Evolutionary conservation across 2,797 vertebrate genomes (phyloP).

Genomic region (Balearica regulorum): DNA sequence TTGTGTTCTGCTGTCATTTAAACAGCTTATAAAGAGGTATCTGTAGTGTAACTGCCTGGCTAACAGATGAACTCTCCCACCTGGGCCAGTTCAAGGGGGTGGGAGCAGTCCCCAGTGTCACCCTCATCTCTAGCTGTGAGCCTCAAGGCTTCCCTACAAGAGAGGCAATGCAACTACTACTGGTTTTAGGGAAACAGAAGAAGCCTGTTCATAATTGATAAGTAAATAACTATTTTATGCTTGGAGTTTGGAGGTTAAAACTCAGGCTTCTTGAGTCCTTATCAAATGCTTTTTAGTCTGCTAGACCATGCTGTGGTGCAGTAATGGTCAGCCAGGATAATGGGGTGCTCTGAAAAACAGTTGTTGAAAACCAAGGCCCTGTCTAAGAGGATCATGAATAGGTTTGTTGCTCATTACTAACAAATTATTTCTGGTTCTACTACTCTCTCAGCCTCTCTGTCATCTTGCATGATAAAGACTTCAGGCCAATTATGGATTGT

Average conservation of each 20-base stretch:
- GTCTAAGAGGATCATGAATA: not conserved
- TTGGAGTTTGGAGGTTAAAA: not conserved
- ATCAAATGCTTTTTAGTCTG: too few relatives aligned
- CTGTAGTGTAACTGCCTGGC: not conserved
- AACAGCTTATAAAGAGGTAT: not conserved
- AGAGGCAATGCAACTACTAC: too few relatives aligned
- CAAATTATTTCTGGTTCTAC: not conserved
- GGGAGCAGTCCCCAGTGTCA: not conserved
- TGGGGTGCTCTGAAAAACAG: not conserved
- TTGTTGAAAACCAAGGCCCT: not conserved
- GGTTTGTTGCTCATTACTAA: not conserved
- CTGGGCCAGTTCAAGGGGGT: not conserved
- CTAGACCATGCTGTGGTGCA: too few relatives aligned
- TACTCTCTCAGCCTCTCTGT: not conserved
- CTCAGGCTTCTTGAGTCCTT: accelerated
- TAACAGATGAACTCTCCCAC: not conserved
- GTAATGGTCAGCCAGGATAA: not conserved
- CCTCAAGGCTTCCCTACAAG: not conserved
- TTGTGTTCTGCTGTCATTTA: not conserved
- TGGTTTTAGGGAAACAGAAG: too few relatives aligned
- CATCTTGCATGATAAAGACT: not conserved
- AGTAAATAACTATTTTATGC: not conserved
- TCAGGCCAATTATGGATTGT: not conserved
- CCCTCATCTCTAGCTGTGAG: not conserved
- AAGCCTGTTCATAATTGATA: not conserved